These are phyloP conservation scores for Thecocarcelia acutangulata DNA, from an alignment of 2,888 invertebrate genomes.

Conservation along the genomic window DNA sequence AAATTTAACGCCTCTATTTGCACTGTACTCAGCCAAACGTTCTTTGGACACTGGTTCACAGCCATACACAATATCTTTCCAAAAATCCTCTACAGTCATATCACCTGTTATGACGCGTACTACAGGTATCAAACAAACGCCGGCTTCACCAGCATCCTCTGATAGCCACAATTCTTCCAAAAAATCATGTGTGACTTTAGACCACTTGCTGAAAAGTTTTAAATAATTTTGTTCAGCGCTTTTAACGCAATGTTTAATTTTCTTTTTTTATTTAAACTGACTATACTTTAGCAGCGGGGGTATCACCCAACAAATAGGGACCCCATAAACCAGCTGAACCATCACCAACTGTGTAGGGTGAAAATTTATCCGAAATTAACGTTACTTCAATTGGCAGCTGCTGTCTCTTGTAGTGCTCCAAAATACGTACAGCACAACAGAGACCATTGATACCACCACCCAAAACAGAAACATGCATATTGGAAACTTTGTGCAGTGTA, in stretches of 20 bases:
- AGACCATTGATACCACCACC: conserved; percentile 90
- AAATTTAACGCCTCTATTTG: conserved; percentile 79
- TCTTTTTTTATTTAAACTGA: conserved; percentile 74
- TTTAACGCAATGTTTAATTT: neutral
- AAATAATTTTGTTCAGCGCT: neutral
- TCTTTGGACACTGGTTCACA: conserved; percentile 75
- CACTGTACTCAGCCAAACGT: conserved; percentile 79
- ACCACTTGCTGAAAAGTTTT: conserved; percentile 84
- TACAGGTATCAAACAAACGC: conserved; percentile 82
- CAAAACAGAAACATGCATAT: conserved; percentile 82
- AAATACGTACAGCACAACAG: conserved; percentile 86
- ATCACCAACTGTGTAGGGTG: conserved; percentile 89
- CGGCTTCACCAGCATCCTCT: conserved; percentile 82
- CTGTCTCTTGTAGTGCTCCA: conserved; percentile 82
- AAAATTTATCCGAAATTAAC: conserved; percentile 85
- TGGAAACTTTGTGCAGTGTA: neutral
- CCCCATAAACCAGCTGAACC: conserved; percentile 90
- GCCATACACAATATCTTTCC: conserved; percentile 82
- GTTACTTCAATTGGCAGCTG: conserved; percentile 82
- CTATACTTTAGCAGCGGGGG: conserved; percentile 83
- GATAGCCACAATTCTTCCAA: conserved; percentile 84
- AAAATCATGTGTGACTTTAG: conserved; percentile 84
- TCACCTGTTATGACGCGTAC: conserved; percentile 79
- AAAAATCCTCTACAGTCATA: conserved; percentile 76
- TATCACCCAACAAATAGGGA: conserved; percentile 85